A percentile compares a stretch with the other conserved stretches of the same genome.
Evolutionary conservation across 2,797 vertebrate species (phyloP).

Genomic region (Sphenopsis melanotis): DNA sequence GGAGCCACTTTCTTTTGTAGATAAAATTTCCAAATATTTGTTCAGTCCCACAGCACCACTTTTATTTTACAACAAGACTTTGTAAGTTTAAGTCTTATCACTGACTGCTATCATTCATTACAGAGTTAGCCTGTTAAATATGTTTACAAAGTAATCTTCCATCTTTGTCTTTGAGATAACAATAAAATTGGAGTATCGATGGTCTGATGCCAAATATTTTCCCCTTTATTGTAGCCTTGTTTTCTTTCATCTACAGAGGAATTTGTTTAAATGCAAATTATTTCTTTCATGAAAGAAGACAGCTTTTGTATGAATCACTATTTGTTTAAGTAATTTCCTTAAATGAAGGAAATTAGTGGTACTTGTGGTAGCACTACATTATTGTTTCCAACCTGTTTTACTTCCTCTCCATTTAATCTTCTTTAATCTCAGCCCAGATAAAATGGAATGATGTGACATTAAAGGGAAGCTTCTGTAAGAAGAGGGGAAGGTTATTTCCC

Average conservation of each 20-base stretch:
- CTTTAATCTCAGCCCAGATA: background rate
- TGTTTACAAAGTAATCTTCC: background rate
- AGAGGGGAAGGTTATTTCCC: background rate
- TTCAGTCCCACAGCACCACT: background rate
- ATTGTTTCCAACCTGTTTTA: background rate
- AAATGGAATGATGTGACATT: background rate
- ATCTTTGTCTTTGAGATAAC: slow-evolving; percentile 22
- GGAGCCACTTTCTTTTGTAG: background rate
- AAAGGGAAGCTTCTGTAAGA: background rate
- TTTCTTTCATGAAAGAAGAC: background rate
- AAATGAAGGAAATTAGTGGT: background rate
- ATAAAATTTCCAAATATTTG: background rate
- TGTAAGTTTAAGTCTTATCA: background rate
- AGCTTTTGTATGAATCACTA: background rate
- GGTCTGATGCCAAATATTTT: slow-evolving; percentile 2
- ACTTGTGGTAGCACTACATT: background rate
- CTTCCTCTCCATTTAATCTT: background rate
- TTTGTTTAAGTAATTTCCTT: slow-evolving; percentile 4
- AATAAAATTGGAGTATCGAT: background rate
- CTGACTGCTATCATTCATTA: background rate
- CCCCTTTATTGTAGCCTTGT: background rate
- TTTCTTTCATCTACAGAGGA: slow-evolving; percentile 1
- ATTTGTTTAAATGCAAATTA: slow-evolving; percentile 20
- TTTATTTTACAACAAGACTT: background rate
- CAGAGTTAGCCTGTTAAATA: background rate